Base-by-base conservation (phyloP, 2,113 vertebrate species). In the Craseonycteris thonglongyai region DNA sequence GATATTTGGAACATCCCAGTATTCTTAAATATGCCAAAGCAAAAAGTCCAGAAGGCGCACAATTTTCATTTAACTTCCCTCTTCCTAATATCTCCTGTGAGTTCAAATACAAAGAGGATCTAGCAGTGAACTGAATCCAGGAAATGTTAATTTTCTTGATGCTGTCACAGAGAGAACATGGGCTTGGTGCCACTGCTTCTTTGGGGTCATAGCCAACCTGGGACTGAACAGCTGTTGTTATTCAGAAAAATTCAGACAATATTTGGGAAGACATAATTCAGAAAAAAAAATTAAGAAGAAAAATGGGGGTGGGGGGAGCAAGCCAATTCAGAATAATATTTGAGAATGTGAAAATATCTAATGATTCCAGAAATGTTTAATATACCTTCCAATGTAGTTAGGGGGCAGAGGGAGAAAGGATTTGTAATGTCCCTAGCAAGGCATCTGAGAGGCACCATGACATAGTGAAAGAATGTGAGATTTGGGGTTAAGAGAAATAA, bases 181-280 rank as follows among this genome's bases (percentile, higher is more conserved):
- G 94, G 94, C 91, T 85, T 69, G 26, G 71, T 95, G 88, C 87
- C 88, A 10, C 2, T 42, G 15, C 2, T 76, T 11, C 2, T 3
- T 92, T 82, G 78, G 4, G 12, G 91, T 91, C 68, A 51, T 26
- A 75, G 71, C 71, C 56, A 76, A 68, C 65, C 95, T 97, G 94
- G 65, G 72, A 93, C 65, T 76, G 61, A 97, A 69, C 84, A 94
- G 81, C 74, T 89, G 95, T 81, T 96, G 82, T 96, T 97, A 95
- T 91, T 96, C 94, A 96, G 85, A 96, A 95, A 93, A 96, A 95
- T 42, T 95, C 85, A 94, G 74, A 86, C 69, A 97, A 95, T 96
- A 97, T 97, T 97, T 96, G 80, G 59, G 90, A 94, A 94, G 90
- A 84, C 49, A 74, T 94, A 90, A 93, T 74, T 96, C 54, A 56